These are phyloP conservation scores for Apis cerana DNA, from an alignment of 1,140 invertebrate genomes.

Conservation along the genomic window DNA sequence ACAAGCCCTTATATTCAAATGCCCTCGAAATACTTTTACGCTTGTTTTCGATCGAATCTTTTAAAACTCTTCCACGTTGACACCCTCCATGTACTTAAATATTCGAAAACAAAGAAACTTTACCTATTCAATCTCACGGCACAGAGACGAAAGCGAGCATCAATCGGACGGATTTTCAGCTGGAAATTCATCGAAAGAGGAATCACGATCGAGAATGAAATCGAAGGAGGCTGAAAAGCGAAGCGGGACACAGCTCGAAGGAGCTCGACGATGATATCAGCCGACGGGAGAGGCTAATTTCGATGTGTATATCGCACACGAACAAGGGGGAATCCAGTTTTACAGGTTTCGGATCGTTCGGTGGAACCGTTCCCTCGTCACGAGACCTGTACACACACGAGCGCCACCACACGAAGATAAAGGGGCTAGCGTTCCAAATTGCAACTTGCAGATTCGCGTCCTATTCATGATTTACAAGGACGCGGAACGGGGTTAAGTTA, in stretches of 20 bases:
- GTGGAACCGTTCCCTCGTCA: constrained; percentile 52
- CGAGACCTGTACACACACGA: constrained; percentile 12
- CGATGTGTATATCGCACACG: constrained; percentile 54
- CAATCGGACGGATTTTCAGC: no score
- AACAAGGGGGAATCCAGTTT: constrained; percentile 59
- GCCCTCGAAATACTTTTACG: no score
- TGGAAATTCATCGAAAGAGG: background rate
- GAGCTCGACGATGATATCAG: constrained; percentile 47
- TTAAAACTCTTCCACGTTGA: no score
- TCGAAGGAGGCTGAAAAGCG: constrained; percentile 10
- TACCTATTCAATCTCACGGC: no score
- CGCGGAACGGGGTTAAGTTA: background rate
- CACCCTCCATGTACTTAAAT: no score
- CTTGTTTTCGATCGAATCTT: no score
- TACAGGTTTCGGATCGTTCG: constrained; percentile 63
- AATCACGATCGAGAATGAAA: constrained; percentile 40
- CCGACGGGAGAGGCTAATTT: constrained; percentile 48
- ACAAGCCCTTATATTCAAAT: no score
- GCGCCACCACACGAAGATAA: constrained; percentile 10
- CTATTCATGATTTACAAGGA: background rate
- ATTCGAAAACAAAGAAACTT: no score
- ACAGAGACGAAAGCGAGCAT: no score
- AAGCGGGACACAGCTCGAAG: constrained; percentile 22
- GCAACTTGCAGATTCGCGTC: background rate
- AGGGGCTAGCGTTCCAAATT: constrained; percentile 33